Percentiles rank a stretch among this genome's conserved stretches.
Conservation (phyloP, 2,888 invertebrate genomes). For the Plebejus anna region DNA sequence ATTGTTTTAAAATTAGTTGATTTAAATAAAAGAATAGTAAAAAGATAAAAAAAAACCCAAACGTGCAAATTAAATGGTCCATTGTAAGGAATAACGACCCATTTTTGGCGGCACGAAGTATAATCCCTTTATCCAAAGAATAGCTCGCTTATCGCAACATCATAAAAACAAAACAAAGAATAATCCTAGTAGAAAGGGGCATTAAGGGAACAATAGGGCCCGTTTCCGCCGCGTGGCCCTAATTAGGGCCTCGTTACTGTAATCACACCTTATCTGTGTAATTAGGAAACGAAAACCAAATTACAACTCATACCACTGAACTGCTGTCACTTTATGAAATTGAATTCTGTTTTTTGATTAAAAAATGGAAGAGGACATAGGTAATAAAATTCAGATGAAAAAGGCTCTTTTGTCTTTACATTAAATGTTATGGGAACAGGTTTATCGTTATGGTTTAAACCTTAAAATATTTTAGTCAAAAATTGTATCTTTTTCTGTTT, state of each 20-base stretch:
- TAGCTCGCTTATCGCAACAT: slow-evolving; percentile 23
- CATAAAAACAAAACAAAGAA: slow-evolving; percentile 25
- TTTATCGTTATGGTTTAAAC: too few species aligned
- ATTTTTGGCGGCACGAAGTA: not conserved
- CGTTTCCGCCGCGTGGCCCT: slow-evolving; percentile 31
- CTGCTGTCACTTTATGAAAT: not conserved
- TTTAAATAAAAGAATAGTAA: not conserved
- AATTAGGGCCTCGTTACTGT: slow-evolving; percentile 43
- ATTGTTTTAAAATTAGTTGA: too few species aligned
- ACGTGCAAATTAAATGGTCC: slow-evolving; percentile 1
- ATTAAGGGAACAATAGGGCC: slow-evolving; percentile 27
- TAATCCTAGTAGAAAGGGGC: slow-evolving; percentile 27
- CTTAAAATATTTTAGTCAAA: too few species aligned
- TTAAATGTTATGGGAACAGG: too few species aligned
- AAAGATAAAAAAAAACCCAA: not conserved
- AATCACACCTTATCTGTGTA: slow-evolving; percentile 46
- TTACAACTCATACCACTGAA: slow-evolving; percentile 35
- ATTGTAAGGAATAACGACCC: not conserved
- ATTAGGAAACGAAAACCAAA: slow-evolving; percentile 41
- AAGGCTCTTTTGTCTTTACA: too few species aligned
- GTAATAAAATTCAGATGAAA: too few species aligned
- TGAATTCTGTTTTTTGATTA: not conserved
- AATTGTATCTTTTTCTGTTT: too few species aligned
- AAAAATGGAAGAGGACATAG: too few species aligned
- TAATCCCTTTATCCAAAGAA: slow-evolving; percentile 12